These are phyloP conservation scores for Nephila pilipes DNA, from an alignment of 1,140 invertebrate species.

Conservation along the genomic window DNA sequence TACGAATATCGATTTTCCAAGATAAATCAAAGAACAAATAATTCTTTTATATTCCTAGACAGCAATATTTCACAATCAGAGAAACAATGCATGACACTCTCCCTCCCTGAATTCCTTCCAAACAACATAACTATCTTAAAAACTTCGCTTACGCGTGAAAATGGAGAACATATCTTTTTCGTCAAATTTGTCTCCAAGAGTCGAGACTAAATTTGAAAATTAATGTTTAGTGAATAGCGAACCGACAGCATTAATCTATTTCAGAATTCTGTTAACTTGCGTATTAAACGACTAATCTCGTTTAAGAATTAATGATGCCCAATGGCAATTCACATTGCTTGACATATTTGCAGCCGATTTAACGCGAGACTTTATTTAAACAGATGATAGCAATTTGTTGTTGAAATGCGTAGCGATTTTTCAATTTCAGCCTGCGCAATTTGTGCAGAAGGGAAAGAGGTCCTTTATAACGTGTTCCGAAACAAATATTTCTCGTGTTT, in stretches of 20 bases:
- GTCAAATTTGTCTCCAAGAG: background rate
- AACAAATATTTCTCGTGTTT: conserved; percentile 33
- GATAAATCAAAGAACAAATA: background rate
- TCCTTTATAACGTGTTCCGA: conserved; percentile 22
- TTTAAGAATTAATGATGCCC: conserved; percentile 31
- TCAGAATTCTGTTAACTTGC: conserved; percentile 31
- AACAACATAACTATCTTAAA: background rate
- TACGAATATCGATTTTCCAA: background rate
- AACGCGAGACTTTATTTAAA: conserved; percentile 38
- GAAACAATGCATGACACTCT: background rate
- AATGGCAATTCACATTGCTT: conserved; percentile 14
- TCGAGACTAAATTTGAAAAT: conserved; percentile 33
- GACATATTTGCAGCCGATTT: conserved; percentile 41
- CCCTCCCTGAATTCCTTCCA: background rate
- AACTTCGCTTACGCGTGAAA: background rate
- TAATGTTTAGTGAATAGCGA: conserved; percentile 27
- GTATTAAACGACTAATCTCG: conserved; percentile 31
- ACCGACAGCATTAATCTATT: conserved; percentile 33
- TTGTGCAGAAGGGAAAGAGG: background rate
- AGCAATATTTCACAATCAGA: background rate
- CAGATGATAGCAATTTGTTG: conserved; percentile 41
- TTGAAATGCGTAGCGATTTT: conserved; percentile 27
- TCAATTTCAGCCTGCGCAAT: background rate
- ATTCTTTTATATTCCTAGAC: background rate
- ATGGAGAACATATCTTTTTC: background rate